phyloP scores from a whole-genome alignment of 2,113 vertebrate genomes.

The Anarhynchus alexandrinus region DNA sequence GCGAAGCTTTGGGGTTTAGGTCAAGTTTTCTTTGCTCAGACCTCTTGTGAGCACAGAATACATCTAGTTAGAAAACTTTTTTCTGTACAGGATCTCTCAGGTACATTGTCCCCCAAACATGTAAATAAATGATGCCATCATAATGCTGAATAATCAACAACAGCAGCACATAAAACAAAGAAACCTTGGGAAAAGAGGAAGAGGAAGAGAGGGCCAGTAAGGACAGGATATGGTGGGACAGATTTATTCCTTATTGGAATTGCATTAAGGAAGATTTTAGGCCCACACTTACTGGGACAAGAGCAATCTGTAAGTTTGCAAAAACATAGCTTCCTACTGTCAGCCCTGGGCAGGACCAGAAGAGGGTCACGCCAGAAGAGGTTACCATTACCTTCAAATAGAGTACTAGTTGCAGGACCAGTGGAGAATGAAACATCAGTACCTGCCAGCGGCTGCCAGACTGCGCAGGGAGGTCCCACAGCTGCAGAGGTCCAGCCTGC shows the following conservation, averaged over 20 bases:
- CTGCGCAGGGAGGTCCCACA: accelerated
- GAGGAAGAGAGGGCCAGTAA: neutral
- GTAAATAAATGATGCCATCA: neutral
- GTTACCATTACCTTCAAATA: neutral
- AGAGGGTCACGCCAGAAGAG: neutral
- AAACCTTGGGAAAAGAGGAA: neutral
- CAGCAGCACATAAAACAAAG: neutral
- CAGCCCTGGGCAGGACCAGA: neutral
- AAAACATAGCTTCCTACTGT: neutral
- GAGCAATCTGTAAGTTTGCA: neutral
- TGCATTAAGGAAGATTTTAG: neutral
- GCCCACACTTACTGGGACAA: neutral
- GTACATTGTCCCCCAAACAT: neutral
- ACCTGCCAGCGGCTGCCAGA: neutral
- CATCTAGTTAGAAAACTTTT: neutral
- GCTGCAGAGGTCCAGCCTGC: neutral
- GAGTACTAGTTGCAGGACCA: neutral
- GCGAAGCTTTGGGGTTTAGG: neutral
- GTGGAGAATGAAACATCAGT: too few species aligned
- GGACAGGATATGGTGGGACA: neutral
- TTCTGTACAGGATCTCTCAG: neutral
- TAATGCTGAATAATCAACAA: neutral
- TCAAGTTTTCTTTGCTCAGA: neutral
- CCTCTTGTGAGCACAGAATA: neutral
- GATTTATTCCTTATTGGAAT: neutral